A percentile compares a stretch with the other conserved stretches of the same genome.
phyloP scores from a whole-genome alignment of 2,888 invertebrate species.

The Pollenia angustigena region DNA sequence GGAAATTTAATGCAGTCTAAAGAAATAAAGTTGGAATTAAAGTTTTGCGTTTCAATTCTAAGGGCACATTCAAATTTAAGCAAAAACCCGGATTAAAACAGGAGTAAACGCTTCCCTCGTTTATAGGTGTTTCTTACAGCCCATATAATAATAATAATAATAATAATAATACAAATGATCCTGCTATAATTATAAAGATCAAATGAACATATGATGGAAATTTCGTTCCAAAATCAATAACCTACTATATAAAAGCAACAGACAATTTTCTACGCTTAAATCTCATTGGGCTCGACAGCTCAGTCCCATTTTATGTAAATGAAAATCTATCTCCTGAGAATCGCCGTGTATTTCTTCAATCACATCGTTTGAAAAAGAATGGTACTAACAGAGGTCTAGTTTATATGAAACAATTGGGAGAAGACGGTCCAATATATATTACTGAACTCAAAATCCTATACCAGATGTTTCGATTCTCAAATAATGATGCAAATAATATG shows the following conservation, averaged over 20 bases:
- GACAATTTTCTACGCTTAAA: neutral
- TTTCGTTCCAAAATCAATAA: neutral
- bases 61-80: too few species aligned
- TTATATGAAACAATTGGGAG: neutral
- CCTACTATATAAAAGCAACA: neutral
- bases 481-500: neutral
- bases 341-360: neutral
- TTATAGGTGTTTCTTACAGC: too few species aligned
- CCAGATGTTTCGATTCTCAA: neutral
- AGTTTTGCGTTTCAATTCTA: too few species aligned
- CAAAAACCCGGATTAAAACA: too few species aligned
- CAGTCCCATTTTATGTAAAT: conserved; percentile 15
- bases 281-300: neutral
- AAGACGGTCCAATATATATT: too few species aligned
- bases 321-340: conserved; percentile 13
- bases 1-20: too few species aligned
- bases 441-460: neutral
- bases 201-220: neutral
- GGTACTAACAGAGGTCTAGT: neutral
- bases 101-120: too few species aligned
- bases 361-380: conserved; percentile 5
- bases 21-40: too few species aligned
- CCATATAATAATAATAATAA: too few species aligned
- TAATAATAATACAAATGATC: too few species aligned
- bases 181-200: too few species aligned